Evolutionary conservation across 2,888 invertebrate genomes (phyloP).

Genomic region (Oasisia sp.): DNA sequence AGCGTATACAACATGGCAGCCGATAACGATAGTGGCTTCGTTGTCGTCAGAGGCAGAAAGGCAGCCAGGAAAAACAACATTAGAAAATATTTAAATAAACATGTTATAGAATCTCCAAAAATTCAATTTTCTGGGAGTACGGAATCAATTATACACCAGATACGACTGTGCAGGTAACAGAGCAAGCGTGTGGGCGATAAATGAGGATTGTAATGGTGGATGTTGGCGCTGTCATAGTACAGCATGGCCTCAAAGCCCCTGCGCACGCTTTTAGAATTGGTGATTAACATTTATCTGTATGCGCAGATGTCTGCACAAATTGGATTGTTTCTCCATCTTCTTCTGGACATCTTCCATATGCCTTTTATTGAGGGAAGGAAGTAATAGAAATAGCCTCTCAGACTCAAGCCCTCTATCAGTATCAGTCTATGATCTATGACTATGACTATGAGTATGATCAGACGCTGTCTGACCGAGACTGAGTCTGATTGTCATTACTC

Average conservation of each 20-base stretch:
- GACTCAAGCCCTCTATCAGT: too few species aligned
- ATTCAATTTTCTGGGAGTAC: background rate
- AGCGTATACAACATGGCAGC: background rate
- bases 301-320: too few species aligned
- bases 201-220: background rate
- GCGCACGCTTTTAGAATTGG: too few species aligned
- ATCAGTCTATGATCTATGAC: too few species aligned
- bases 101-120: background rate
- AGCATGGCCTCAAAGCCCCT: background rate
- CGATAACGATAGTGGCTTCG: slow-evolving; percentile 1
- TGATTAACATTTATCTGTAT: too few species aligned
- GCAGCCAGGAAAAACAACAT: background rate
- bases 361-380: too few species aligned
- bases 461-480: too few species aligned
- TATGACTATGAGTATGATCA: too few species aligned
- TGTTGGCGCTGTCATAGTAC: background rate
- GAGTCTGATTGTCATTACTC: too few species aligned
- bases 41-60: background rate
- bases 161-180: background rate
- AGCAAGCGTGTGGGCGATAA: background rate
- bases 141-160: background rate
- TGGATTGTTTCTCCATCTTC: too few species aligned
- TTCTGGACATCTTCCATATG: too few species aligned
- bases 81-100: background rate
- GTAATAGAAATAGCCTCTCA: too few species aligned